Conservation (phyloP, 2,113 vertebrate genomes). For the Calyptomena viridis region DNA sequence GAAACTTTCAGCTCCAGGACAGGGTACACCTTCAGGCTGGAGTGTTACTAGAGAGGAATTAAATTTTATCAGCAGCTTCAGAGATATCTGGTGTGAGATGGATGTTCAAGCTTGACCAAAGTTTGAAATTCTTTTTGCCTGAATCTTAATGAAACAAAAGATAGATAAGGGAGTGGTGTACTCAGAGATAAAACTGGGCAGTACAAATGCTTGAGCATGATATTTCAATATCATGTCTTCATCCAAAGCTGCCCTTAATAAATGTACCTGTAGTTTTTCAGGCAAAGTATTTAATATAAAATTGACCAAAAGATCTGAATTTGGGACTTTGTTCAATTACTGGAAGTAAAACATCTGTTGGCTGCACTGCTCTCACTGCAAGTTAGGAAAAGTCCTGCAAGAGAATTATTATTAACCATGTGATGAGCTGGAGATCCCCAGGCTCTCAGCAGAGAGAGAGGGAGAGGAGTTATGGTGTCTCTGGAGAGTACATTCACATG, state of each 20-base stretch:
- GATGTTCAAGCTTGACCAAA: not conserved
- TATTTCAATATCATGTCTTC: not conserved
- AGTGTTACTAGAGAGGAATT: not conserved
- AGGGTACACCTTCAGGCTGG: not conserved
- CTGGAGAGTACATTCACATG: not conserved
- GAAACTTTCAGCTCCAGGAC: not conserved
- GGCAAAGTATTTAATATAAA: not conserved
- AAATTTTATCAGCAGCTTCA: not conserved
- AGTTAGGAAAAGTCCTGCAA: not conserved
- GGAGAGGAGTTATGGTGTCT: not conserved
- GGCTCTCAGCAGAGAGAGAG: not conserved
- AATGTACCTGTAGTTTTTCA: not conserved
- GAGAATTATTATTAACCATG: not conserved
- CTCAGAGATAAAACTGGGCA: not conserved
- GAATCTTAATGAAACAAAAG: not conserved
- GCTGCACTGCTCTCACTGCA: not conserved
- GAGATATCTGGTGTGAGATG: not conserved
- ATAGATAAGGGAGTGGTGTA: accelerated
- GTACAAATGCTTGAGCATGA: not conserved
- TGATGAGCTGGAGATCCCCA: accelerated
- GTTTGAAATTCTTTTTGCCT: not conserved
- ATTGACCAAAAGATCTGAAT: not conserved
- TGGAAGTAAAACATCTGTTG: not conserved
- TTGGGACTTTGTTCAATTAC: not conserved
- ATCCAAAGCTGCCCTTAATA: not conserved